Evolutionary conservation across 1,140 invertebrate genomes (phyloP).

Genomic region (Pseudomyrmex flavicornis): DNA sequence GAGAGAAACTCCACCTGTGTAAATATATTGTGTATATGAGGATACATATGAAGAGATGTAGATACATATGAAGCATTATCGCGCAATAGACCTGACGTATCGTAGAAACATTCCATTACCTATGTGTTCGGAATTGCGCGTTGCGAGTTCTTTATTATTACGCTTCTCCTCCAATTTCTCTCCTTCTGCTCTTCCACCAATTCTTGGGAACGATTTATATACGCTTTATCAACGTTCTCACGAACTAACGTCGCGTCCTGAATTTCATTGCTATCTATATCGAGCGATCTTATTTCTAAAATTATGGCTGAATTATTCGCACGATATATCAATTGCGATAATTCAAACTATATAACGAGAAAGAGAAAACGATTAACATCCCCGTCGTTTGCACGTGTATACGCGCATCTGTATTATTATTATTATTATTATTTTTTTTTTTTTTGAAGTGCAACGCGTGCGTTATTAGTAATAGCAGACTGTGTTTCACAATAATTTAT

Average conservation of each 20-base stretch:
- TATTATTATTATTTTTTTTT: too few species aligned
- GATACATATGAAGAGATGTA: too few species aligned
- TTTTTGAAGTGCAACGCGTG: constrained; percentile 30
- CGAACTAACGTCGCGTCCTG: constrained; percentile 47
- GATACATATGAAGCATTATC: too few species aligned
- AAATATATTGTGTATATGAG: too few species aligned
- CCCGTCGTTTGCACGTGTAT: neutral
- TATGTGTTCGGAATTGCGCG: constrained; percentile 20
- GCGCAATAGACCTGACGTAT: neutral
- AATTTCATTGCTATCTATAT: constrained; percentile 44
- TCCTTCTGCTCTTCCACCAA: constrained; percentile 1
- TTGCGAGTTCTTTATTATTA: constrained; percentile 33
- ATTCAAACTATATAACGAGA: constrained; percentile 39
- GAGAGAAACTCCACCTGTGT: too few species aligned
- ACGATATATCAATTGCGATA: constrained; percentile 46
- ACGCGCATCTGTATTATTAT: neutral
- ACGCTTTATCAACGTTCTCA: constrained; percentile 48
- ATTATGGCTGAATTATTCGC: constrained; percentile 60
- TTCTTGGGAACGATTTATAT: constrained; percentile 14
- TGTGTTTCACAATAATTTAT: constrained; percentile 17
- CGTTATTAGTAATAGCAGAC: constrained; percentile 24
- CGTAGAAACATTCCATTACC: constrained; percentile 18
- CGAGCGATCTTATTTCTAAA: constrained; percentile 55
- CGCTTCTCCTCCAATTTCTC: constrained; percentile 40
- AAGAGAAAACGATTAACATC: constrained; percentile 54